phyloP scores from a whole-genome alignment of 2,888 invertebrate genomes.

The Agrochola macilenta region DNA sequence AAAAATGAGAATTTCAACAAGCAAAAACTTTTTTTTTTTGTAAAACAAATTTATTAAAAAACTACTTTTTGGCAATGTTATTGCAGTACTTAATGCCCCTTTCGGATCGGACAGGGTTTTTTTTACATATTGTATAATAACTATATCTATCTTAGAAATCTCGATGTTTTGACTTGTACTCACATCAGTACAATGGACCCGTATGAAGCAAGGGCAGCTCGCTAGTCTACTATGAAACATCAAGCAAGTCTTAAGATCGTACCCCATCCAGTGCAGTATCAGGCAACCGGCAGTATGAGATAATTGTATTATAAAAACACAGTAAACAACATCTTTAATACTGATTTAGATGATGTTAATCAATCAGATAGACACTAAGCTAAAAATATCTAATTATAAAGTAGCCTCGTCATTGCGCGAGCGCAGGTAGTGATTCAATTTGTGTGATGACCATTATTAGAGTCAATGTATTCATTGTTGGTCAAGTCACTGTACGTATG shows the following conservation, averaged over 20 bases:
- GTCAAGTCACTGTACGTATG: conserved; percentile 26
- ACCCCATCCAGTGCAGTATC: neutral
- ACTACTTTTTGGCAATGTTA: too few relatives aligned
- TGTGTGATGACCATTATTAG: conserved; percentile 21
- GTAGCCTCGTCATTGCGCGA: conserved; percentile 14
- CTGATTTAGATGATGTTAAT: conserved; percentile 10
- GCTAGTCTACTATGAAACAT: neutral
- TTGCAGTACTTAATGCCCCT: too few relatives aligned
- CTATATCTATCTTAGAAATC: too few relatives aligned
- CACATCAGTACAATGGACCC: too few relatives aligned
- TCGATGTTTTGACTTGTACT: too few relatives aligned
- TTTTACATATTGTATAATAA: too few relatives aligned
- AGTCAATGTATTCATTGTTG: conserved; percentile 38
- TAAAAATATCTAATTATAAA: neutral
- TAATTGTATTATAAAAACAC: neutral
- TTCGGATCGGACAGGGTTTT: too few relatives aligned
- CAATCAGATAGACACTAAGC: neutral
- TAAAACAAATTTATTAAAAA: too few relatives aligned
- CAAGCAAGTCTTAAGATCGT: neutral
- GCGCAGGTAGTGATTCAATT: conserved; percentile 34
- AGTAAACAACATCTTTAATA: neutral
- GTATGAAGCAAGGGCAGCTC: neutral
- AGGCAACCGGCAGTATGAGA: too few relatives aligned
- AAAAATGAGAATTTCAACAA: too few relatives aligned
- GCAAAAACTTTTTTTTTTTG: too few relatives aligned